Evolutionary conservation across 1,140 invertebrate species (phyloP), one percentile per base, ranked within the genome.

Genomic region (Tetragonula clypearis): DNA sequence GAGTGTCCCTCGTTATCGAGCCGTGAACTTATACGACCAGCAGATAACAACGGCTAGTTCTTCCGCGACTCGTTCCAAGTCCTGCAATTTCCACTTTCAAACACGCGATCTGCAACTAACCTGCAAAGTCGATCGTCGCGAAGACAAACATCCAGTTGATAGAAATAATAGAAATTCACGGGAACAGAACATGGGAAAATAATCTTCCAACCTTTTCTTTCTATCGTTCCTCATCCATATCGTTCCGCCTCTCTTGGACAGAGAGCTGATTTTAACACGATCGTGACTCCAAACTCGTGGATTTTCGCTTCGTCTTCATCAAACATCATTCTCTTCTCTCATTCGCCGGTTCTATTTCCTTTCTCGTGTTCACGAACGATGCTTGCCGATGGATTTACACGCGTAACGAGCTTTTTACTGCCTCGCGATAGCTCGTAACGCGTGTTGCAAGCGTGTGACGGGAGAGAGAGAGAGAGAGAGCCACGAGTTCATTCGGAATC

Each of bases 1-100:
- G 56, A 84, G 80, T 74, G 82, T 84, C 77, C 53, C 62, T 68
- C 35, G 56, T 88, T 88, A 88, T 88, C 87, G 73, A 88, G 26
- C 55, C 68, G 53, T 53, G 79, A 82, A 86, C 75, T 79, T 79
- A 72, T 65, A 81, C 86, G 58, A 56, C 62, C 55, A 49, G 35
- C 53, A 81, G 86, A 88, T 87, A 88, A 81, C 56, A 66, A 82
- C 60, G 53, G 41, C 56, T 80, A 80, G 55, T 26, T 80, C 80
- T 62, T n/a, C n/a, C 19, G 41, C 71, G 56, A 62, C 58, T 26
- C 17, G 23, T 55, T 60, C 21, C 56, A 65, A 78, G 30, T 14
- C 23, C 21, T 30, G 41, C 21, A 21, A 35, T 15, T 19, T 49
- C 41, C 41, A 55, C 69, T 75, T 35, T 75, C 60, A 30, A 30